Evolutionary conservation across 64 coral and sea anemone genomes (phyloP).

Genomic region (Montipora capricornis): DNA sequence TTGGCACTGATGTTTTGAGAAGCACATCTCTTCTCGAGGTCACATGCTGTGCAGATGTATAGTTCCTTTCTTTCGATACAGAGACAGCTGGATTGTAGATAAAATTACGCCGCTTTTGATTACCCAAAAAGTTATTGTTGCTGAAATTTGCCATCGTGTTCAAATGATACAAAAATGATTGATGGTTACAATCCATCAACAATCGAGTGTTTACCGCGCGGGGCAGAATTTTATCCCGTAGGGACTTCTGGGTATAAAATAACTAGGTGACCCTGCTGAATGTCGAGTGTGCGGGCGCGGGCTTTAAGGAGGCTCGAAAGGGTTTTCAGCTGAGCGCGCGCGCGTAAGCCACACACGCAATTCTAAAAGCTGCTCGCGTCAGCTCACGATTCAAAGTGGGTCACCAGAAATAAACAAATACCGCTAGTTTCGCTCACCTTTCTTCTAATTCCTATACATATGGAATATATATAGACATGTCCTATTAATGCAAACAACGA

Average conservation of each 20-base stretch:
- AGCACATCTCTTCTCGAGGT: not conserved
- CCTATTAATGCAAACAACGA: no score
- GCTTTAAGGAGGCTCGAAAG: no score
- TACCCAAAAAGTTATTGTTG: conserved; percentile 54
- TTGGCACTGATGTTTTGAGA: not conserved
- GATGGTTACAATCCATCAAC: not conserved
- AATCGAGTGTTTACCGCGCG: conserved; percentile 8
- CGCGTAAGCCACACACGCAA: no score
- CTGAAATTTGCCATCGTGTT: conserved; percentile 63
- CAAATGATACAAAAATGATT: not conserved
- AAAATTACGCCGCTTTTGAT: conserved; percentile 78
- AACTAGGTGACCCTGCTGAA: not conserved
- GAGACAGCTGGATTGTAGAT: conserved; percentile 68
- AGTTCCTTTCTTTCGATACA: not conserved
- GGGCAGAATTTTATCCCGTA: not conserved
- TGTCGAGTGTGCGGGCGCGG: no score
- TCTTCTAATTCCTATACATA: no score
- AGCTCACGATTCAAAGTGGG: no score
- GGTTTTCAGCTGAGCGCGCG: no score
- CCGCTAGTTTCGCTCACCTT: no score
- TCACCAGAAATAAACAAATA: no score
- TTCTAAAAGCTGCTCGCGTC: no score
- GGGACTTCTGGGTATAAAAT: not conserved
- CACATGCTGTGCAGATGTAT: not conserved
- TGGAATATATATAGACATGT: no score